phyloP scores from a whole-genome alignment of 2,113 vertebrate species.

The Mungos mungo region DNA sequence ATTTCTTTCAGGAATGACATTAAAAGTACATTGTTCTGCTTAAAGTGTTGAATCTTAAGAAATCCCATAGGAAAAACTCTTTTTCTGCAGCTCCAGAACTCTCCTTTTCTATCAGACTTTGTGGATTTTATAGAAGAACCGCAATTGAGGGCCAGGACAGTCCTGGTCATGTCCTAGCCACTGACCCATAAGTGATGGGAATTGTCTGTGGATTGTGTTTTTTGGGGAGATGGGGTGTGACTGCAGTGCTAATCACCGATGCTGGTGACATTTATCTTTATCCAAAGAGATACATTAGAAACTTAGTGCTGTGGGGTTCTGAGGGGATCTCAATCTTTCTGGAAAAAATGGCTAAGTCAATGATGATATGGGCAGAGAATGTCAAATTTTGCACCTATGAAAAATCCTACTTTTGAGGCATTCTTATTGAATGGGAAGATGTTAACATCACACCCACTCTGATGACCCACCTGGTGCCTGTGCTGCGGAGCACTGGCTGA shows the following conservation, averaged over 20 bases:
- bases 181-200: background rate
- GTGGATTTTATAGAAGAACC: background rate
- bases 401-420: background rate
- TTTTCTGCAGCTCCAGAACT: background rate
- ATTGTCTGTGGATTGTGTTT: background rate
- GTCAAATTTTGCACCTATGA: background rate
- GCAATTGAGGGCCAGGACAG: background rate
- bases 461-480: background rate
- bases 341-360: background rate
- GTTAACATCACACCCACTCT: background rate
- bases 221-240: background rate
- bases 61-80: background rate
- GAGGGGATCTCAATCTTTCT: background rate
- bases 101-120: background rate
- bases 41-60: background rate
- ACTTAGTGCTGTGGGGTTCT: background rate
- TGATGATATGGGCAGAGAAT: background rate
- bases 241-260: background rate
- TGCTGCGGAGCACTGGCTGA: background rate
- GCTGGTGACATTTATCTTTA: background rate
- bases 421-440: background rate
- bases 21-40: background rate
- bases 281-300: background rate
- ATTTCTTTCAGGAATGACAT: background rate
- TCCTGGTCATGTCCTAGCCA: too few species aligned